Evolutionary conservation across 2,113 vertebrate species (phyloP).

Genomic region (Toxotes jaculatrix): DNA sequence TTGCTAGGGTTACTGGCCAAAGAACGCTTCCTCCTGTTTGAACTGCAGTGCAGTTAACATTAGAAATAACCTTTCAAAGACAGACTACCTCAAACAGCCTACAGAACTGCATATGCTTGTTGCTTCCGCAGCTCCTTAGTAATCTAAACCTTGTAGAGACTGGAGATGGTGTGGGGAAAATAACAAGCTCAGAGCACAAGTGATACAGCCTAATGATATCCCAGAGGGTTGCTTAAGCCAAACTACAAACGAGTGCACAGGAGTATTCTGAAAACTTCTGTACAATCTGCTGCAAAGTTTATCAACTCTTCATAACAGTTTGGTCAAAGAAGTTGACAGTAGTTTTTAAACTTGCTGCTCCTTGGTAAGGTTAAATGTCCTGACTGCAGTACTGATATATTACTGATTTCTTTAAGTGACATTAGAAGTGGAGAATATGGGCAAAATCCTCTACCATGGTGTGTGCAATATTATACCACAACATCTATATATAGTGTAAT

Average conservation of each 20-base stretch:
- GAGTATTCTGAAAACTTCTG: neutral
- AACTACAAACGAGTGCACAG: slow-evolving; percentile 10
- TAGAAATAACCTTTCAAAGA: neutral
- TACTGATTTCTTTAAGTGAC: neutral
- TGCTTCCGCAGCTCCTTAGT: neutral
- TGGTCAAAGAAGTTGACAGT: neutral
- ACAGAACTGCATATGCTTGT: neutral
- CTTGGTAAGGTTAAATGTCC: neutral
- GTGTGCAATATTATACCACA: neutral
- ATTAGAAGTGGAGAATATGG: too few relatives aligned
- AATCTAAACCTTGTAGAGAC: slow-evolving; percentile 1
- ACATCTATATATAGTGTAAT: neutral
- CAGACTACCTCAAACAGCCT: neutral
- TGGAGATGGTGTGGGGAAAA: slow-evolving; percentile 24
- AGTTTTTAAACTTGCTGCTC: neutral
- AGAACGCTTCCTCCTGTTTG: neutral
- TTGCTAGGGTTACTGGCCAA: neutral
- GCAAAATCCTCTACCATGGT: too few relatives aligned
- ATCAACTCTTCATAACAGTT: neutral
- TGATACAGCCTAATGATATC: slow-evolving; percentile 29
- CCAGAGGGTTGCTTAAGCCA: slow-evolving; percentile 19
- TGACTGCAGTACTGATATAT: neutral
- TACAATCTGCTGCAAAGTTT: neutral
- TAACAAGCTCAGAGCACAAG: slow-evolving; percentile 35
- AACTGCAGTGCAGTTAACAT: slow-evolving; percentile 8